Evolutionary conservation across 2,797 vertebrate species (phyloP).

Genomic region (Rachycentron canadum): DNA sequence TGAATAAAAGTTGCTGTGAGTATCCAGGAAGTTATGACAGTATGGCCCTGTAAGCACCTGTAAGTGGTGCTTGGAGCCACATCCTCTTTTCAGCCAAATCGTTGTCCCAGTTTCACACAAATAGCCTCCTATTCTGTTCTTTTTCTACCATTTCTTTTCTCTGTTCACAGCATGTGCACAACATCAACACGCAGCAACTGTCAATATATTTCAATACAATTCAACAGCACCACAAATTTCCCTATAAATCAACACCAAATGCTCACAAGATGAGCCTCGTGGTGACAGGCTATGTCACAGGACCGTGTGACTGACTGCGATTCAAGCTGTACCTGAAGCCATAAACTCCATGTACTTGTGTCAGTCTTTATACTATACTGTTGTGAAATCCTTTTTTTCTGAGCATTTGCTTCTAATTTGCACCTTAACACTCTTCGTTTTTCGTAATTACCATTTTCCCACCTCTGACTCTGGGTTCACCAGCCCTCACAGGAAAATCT

Average conservation of each 20-base stretch:
- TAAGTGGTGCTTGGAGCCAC: neutral
- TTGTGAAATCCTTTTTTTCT: neutral
- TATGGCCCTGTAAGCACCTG: neutral
- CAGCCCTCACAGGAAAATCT: neutral
- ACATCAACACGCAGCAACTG: neutral
- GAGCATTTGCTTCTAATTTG: neutral
- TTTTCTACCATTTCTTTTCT: constrained; percentile 1
- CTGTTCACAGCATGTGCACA: neutral
- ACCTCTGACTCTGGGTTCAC: constrained; percentile 10
- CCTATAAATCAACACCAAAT: neutral
- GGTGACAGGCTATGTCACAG: neutral
- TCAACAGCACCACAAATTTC: neutral
- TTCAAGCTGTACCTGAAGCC: neutral
- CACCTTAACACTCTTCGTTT: neutral
- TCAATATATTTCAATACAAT: neutral
- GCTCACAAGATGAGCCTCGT: neutral
- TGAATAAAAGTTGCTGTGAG: neutral
- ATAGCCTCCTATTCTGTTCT: neutral
- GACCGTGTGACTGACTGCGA: neutral
- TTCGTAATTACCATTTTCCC: constrained; percentile 3
- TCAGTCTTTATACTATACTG: neutral
- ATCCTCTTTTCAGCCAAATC: constrained; percentile 22
- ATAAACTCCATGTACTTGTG: neutral
- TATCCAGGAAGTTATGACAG: neutral
- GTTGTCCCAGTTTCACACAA: neutral